Conservation (phyloP, 2,888 invertebrate genomes). For the Liopterus haemorrhoidalis region DNA sequence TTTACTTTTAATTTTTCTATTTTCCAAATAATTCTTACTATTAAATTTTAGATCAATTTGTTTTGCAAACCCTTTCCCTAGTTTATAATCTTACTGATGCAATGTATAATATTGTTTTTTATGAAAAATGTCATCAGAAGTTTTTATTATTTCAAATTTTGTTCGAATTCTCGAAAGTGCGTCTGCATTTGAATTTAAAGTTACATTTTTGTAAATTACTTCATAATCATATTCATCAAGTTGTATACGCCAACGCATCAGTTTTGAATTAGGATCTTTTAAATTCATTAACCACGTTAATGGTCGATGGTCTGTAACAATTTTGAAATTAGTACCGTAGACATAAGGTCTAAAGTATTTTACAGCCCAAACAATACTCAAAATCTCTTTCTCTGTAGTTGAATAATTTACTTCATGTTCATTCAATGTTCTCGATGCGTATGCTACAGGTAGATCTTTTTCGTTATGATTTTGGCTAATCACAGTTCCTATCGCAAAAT, state of each 20-base stretch:
- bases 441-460: constrained; percentile 34
- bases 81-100: constrained; percentile 12
- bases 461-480: constrained; percentile 33
- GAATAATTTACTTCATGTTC: constrained; percentile 28
- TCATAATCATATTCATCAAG: constrained; percentile 33
- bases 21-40: background rate
- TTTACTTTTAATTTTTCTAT: too few species aligned
- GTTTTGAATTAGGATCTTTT: constrained; percentile 32
- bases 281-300: constrained; percentile 30
- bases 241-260: too few species aligned
- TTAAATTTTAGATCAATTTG: constrained; percentile 4
- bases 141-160: background rate
- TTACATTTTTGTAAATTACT: constrained; percentile 29
- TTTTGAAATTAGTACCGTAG: constrained; percentile 31
- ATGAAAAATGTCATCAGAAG: too few species aligned
- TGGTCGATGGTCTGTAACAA: constrained; percentile 34
- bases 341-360: constrained; percentile 35
- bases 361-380: constrained; percentile 33
- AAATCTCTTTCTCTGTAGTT: constrained; percentile 32
- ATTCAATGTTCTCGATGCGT: constrained; percentile 31
- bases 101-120: background rate
- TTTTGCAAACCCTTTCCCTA: constrained; percentile 2
- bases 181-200: constrained; percentile 19
- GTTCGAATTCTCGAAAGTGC: background rate
- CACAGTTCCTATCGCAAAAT: constrained; percentile 31